Conservation (phyloP, 1,140 invertebrate species). For the Lepidotrigona ventralis region DNA sequence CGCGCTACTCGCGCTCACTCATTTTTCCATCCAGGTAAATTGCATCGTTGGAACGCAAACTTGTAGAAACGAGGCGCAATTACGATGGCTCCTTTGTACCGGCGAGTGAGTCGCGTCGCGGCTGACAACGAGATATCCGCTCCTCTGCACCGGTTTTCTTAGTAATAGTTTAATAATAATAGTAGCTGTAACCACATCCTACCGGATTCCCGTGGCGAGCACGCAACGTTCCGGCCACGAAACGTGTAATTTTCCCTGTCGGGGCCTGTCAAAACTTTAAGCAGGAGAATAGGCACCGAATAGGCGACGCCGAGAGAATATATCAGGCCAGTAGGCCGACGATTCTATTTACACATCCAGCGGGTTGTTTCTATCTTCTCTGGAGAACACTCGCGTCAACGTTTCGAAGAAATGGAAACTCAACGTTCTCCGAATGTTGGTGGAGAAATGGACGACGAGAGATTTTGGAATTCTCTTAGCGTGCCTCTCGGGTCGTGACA, state of each 20-base stretch:
- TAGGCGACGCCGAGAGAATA: too few relatives aligned
- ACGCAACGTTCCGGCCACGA: conserved; percentile 13
- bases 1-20: conserved; percentile 16
- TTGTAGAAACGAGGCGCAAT: conserved; percentile 7
- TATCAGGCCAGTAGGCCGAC: neutral
- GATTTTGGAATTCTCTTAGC: neutral
- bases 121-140: conserved; percentile 30
- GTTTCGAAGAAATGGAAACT: too few relatives aligned
- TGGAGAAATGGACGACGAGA: neutral
- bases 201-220: conserved; percentile 18
- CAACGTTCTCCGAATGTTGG: neutral
- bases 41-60: neutral
- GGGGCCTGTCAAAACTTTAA: conserved; percentile 40
- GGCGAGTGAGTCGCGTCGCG: neutral
- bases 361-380: neutral
- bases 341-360: neutral
- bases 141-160: neutral
- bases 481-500: neutral
- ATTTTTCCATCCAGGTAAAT: conserved; percentile 23
- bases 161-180: conserved; percentile 46
- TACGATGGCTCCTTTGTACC: conserved; percentile 2
- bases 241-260: conserved; percentile 46
- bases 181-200: conserved; percentile 31
- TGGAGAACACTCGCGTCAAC: neutral
- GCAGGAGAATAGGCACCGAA: conserved; percentile 1